Conservation (phyloP, 2,797 vertebrate genomes). For the Tenualosa thibaudeaui region DNA sequence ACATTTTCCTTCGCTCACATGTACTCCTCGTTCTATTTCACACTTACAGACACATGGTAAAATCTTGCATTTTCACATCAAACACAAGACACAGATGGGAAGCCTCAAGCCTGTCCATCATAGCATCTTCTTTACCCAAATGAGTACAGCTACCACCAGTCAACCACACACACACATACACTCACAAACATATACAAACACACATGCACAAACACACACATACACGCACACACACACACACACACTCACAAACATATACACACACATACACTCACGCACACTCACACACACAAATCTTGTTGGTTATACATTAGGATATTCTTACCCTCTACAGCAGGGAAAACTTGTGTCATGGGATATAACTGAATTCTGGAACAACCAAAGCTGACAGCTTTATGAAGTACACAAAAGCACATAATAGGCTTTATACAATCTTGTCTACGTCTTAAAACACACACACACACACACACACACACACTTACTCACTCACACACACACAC, state of each 20-base stretch:
- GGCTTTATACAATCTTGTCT: not conserved
- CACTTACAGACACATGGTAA: constrained; percentile 2
- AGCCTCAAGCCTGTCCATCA: constrained; percentile 18
- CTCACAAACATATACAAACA: not conserved
- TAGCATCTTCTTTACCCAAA: not conserved
- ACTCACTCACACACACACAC: not conserved
- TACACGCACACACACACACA: not conserved
- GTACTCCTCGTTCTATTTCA: not conserved
- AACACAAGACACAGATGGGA: constrained; percentile 9
- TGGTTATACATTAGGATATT: no score
- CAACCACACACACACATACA: not conserved
- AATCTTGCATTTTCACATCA: constrained; percentile 1
- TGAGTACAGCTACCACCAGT: not conserved
- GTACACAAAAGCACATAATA: no score
- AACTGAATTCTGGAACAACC: no score
- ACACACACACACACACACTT: not conserved
- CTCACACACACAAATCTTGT: not conserved
- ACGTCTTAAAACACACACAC: not conserved
- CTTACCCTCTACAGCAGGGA: not conserved
- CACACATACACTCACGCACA: not conserved
- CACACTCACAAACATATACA: not conserved
- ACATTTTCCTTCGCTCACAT: not conserved
- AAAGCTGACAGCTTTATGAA: no score
- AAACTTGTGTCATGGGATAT: no score
- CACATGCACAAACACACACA: constrained; percentile 11